A percentile compares a stretch with the other conserved stretches of the same genome.
These are phyloP conservation scores for Conus ventricosus DNA, from an alignment of 1,140 invertebrate genomes.

Conservation along the genomic window DNA sequence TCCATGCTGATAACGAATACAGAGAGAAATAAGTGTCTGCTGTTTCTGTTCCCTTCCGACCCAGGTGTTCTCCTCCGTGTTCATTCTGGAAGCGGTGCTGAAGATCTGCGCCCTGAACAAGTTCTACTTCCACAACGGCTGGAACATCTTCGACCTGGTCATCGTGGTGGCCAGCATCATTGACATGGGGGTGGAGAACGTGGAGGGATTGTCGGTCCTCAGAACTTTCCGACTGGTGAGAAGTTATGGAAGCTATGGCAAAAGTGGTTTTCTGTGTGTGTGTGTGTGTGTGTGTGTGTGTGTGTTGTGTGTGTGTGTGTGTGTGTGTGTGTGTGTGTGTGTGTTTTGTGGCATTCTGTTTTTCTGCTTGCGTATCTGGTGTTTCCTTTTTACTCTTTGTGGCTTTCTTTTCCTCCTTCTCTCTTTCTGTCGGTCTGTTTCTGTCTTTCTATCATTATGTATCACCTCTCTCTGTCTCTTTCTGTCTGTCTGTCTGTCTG, in stretches of 20 bases:
- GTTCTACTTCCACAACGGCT: constrained; percentile 93
- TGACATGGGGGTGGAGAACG: constrained; percentile 91
- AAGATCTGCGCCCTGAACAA: constrained; percentile 94
- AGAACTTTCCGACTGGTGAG: constrained; percentile 97
- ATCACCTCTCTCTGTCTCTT: neutral
- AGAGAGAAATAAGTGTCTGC: too few relatives aligned
- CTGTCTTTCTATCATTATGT: neutral
- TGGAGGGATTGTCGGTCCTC: constrained; percentile 95
- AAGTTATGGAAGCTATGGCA: too few relatives aligned
- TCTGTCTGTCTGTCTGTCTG: neutral
- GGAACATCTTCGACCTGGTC: constrained; percentile 97
- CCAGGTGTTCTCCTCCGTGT: constrained; percentile 94
- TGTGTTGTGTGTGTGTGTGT: too few relatives aligned
- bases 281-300: too few relatives aligned
- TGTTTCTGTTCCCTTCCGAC: neutral
- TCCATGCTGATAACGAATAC: too few relatives aligned
- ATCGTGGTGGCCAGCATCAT: constrained; percentile 95
- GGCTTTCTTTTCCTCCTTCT: too few relatives aligned
- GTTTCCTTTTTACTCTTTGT: too few relatives aligned
- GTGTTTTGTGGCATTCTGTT: too few relatives aligned
- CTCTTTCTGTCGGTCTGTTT: too few relatives aligned
- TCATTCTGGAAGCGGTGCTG: constrained; percentile 93
- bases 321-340: too few relatives aligned
- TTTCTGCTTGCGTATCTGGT: too few relatives aligned
- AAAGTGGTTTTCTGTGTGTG: too few relatives aligned